Evolutionary conservation across 2,797 vertebrate genomes (phyloP).

Genomic region (Chloroceryle inda): DNA sequence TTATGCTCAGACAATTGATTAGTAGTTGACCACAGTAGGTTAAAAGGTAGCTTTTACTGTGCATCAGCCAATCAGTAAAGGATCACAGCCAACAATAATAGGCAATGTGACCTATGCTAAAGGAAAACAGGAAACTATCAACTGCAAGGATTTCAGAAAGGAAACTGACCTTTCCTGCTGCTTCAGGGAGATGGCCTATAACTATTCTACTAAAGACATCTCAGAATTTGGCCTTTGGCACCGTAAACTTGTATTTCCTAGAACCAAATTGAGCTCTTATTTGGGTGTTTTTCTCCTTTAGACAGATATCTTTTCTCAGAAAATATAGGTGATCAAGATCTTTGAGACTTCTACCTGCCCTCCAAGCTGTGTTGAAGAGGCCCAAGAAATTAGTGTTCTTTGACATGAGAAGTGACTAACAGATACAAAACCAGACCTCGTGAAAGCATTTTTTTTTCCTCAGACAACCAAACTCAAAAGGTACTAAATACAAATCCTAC

Average conservation of each 20-base stretch:
- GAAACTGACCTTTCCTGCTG: slow-evolving; percentile 13
- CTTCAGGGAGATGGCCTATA: not conserved
- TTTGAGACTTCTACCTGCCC: not conserved
- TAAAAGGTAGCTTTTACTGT: slow-evolving; percentile 32
- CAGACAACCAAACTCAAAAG: not conserved
- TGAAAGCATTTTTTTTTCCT: not conserved
- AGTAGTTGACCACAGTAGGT: not conserved
- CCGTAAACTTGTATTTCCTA: not conserved
- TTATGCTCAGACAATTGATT: slow-evolving; percentile 22
- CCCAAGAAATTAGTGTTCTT: not conserved
- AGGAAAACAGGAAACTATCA: slow-evolving; percentile 41
- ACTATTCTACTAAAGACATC: not conserved
- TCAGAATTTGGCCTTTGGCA: not conserved
- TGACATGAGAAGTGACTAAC: not conserved
- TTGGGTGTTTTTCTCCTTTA: not conserved
- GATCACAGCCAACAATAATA: slow-evolving; percentile 1
- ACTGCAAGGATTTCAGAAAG: not conserved
- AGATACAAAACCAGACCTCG: not conserved
- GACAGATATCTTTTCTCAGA: not conserved
- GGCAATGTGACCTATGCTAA: not conserved
- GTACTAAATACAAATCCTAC: not conserved
- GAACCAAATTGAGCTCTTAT: not conserved
- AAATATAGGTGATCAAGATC: not conserved
- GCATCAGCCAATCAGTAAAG: not conserved
- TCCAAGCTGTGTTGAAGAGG: not conserved